These are phyloP conservation scores for Ips typographus DNA, from an alignment of 1,140 invertebrate species.

Conservation along the genomic window DNA sequence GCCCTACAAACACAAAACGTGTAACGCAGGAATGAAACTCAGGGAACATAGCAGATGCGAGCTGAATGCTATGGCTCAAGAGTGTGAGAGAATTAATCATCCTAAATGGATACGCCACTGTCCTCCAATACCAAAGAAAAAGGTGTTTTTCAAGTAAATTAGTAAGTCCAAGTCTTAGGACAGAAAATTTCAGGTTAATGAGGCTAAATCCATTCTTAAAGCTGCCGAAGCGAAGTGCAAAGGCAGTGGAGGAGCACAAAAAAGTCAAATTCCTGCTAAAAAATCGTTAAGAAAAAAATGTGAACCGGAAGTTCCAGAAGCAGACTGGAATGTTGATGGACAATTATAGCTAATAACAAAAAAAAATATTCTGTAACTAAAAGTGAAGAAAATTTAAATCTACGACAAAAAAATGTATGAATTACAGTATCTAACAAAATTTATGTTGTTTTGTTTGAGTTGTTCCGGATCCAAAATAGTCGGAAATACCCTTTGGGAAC, in stretches of 20 bases:
- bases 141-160: too few species aligned
- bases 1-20: constrained; percentile 15
- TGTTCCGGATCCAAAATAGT: too few species aligned
- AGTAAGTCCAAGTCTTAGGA: too few species aligned
- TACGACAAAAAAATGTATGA: too few species aligned
- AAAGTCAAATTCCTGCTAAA: background rate
- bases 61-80: constrained; percentile 8
- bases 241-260: constrained; percentile 1
- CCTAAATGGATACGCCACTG: constrained; percentile 13
- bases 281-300: constrained; percentile 15
- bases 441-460: too few species aligned
- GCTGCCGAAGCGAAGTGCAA: constrained; percentile 5
- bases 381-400: too few species aligned
- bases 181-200: background rate
- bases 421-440: too few species aligned
- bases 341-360: background rate
- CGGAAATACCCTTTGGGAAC: too few species aligned
- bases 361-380: too few species aligned
- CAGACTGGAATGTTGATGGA: constrained; percentile 30
- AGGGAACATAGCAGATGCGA: constrained; percentile 3
- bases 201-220: background rate
- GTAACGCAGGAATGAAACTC: constrained; percentile 32
- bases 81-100: constrained; percentile 25
- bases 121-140: constrained; percentile 16
- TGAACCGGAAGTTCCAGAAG: constrained; percentile 7